These are phyloP conservation scores for Hippoglossus hippoglossus DNA, from an alignment of 2,797 vertebrate genomes.

Conservation along the genomic window DNA sequence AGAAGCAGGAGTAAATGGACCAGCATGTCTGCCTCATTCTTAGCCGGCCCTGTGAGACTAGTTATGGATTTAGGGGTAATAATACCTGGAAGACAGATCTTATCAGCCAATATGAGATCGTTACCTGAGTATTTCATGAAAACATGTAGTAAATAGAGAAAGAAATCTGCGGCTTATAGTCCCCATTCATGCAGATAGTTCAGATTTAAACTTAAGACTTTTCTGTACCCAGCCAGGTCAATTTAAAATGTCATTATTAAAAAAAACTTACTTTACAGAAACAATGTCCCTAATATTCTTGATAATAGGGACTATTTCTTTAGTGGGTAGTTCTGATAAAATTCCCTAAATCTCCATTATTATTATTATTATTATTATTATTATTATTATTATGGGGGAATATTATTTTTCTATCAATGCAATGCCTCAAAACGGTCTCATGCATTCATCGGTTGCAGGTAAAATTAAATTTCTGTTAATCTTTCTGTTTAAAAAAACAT, in stretches of 20 bases:
- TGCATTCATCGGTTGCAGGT: too few relatives aligned
- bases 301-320: too few relatives aligned
- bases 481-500: not conserved
- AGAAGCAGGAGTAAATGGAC: conserved; percentile 28
- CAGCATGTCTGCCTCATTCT: conserved; percentile 12
- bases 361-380: not conserved
- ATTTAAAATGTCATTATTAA: not conserved
- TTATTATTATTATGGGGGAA: not conserved
- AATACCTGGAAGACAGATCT: conserved; percentile 21
- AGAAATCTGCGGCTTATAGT: not conserved
- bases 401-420: too few relatives aligned
- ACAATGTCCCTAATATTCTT: too few relatives aligned
- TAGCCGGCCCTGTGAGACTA: conserved; percentile 6
- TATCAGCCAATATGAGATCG: conserved; percentile 3
- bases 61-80: conserved; percentile 36
- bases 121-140: conserved; percentile 8
- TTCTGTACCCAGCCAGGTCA: not conserved
- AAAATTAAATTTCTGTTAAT: not conserved
- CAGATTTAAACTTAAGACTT: not conserved
- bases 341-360: not conserved
- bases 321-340: too few relatives aligned
- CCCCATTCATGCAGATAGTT: not conserved
- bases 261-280: not conserved
- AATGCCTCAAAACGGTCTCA: too few relatives aligned
- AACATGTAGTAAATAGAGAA: not conserved